phyloP scores from a whole-genome alignment of 2,797 vertebrate genomes.

The Rhinoraja longicauda region DNA sequence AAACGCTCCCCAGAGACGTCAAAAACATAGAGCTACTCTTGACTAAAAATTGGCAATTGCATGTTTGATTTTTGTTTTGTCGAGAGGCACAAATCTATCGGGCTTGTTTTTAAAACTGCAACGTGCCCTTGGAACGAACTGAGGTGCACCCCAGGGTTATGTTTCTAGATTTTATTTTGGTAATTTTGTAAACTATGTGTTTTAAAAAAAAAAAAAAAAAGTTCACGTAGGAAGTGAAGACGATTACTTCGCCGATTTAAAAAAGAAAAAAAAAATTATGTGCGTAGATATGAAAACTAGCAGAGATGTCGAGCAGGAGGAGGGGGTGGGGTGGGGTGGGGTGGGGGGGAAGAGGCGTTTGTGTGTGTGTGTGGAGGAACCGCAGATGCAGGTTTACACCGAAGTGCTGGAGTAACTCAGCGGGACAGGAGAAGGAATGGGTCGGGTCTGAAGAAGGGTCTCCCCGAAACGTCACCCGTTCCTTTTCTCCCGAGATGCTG shows the following conservation, averaged over 20 bases:
- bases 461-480: too few species aligned
- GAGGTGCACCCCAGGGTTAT: neutral
- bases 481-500: too few species aligned
- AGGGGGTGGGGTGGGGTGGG: neutral
- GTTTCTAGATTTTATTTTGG: neutral
- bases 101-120: conserved; percentile 28
- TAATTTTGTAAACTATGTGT: neutral
- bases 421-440: too few species aligned
- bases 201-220: neutral
- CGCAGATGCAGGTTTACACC: too few species aligned
- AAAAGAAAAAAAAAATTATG: too few species aligned
- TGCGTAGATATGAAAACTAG: too few species aligned
- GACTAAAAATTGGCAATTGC: neutral
- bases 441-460: too few species aligned
- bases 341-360: neutral
- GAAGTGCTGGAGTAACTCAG: too few species aligned
- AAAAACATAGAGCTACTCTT: neutral
- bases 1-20: neutral
- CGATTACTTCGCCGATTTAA: neutral
- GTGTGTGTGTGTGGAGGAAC: neutral
- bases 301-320: neutral
- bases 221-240: neutral
- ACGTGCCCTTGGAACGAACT: neutral
- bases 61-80: neutral
- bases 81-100: neutral